phyloP scores from a whole-genome alignment of 1,140 invertebrate genomes.

The Ostrea edulis region DNA sequence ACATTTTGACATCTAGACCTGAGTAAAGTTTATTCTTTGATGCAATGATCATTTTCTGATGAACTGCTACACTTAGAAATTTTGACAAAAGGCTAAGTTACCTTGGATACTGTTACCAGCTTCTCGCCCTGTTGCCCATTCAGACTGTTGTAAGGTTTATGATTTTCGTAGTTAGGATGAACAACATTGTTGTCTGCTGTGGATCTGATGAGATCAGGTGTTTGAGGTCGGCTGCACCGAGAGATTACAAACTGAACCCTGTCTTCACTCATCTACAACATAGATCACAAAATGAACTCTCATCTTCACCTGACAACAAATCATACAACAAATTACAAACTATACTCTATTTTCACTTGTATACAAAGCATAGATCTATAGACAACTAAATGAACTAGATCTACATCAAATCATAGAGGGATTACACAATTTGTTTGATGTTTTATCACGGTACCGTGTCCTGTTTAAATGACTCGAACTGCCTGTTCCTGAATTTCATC shows the following conservation, averaged over 20 bases:
- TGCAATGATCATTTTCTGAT: not conserved
- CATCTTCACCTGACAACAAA: not conserved
- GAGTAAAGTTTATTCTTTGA: too few relatives aligned
- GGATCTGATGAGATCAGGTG: constrained; percentile 77
- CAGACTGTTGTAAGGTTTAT: constrained; percentile 32
- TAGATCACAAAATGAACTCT: not conserved
- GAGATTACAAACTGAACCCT: constrained; percentile 80
- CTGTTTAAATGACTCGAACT: too few relatives aligned
- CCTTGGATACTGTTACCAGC: constrained; percentile 79
- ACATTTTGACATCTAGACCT: too few relatives aligned
- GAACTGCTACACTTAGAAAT: not conserved
- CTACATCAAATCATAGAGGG: too few relatives aligned
- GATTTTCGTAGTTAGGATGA: constrained; percentile 36
- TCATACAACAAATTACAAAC: constrained; percentile 78
- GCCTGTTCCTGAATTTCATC: too few relatives aligned
- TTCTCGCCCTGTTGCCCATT: constrained; percentile 73
- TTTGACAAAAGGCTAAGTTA: constrained; percentile 52
- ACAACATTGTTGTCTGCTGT: constrained; percentile 63
- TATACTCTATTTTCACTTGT: constrained; percentile 75
- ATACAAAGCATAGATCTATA: not conserved
- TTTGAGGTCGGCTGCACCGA: constrained; percentile 76
- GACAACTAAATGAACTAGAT: too few relatives aligned
- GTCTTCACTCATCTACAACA: constrained; percentile 68
- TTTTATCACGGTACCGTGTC: too few relatives aligned
- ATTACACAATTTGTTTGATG: too few relatives aligned